Evolutionary conservation across 2,797 vertebrate species (phyloP).

Genomic region (Chrysocyon brachyurus): DNA sequence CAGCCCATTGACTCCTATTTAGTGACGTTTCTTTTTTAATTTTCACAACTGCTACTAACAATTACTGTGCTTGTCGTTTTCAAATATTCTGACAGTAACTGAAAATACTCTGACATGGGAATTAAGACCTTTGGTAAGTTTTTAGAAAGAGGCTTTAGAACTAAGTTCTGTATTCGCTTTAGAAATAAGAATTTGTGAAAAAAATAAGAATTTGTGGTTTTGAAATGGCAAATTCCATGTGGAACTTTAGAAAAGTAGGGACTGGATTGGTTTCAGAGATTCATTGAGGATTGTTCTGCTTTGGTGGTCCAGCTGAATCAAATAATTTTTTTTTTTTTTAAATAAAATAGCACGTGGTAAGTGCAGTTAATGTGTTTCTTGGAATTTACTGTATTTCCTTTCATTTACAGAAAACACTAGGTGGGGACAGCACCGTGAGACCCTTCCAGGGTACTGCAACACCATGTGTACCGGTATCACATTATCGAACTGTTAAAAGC

Average conservation of each 20-base stretch:
- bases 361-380: background rate
- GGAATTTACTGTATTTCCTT: constrained; percentile 36
- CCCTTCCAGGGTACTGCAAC: constrained; percentile 88
- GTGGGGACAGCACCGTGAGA: constrained; percentile 81
- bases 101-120: background rate
- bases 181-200: background rate
- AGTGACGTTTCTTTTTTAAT: background rate
- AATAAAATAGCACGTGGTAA: background rate
- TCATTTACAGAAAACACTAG: constrained; percentile 83
- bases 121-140: background rate
- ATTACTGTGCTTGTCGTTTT: background rate
- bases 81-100: background rate
- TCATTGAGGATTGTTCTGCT: background rate
- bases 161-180: background rate
- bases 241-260: constrained; percentile 25
- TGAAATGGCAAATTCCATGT: background rate
- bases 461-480: constrained; percentile 74
- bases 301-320: background rate
- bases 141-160: constrained; percentile 2
- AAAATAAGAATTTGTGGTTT: constrained; percentile 22
- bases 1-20: background rate
- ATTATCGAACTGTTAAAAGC: constrained; percentile 91
- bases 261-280: constrained; percentile 2
- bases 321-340: background rate
- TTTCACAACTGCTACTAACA: background rate